Conservation (phyloP, 1,140 invertebrate genomes). For the Drosophila pandora region DNA sequence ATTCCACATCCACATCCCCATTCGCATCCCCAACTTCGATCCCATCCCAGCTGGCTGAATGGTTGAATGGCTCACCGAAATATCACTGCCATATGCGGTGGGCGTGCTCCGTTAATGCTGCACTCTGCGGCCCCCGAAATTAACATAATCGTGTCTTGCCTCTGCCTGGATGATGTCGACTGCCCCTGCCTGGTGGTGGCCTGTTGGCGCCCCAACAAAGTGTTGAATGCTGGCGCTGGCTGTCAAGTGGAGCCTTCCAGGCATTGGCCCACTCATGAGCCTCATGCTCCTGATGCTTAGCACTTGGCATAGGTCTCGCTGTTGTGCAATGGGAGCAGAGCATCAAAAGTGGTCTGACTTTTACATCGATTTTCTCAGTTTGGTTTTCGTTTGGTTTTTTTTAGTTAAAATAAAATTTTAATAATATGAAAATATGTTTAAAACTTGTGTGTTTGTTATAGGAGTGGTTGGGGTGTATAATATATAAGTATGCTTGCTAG, state of each 20-base stretch:
- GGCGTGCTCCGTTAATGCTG: constrained; percentile 77
- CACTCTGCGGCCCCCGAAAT: constrained; percentile 60
- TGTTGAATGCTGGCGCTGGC: constrained; percentile 74
- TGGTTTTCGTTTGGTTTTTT: no score
- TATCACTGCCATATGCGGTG: constrained; percentile 80
- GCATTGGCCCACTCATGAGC: constrained; percentile 52
- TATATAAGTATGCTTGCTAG: constrained; percentile 5
- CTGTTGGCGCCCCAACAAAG: constrained; percentile 62
- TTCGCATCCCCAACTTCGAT: constrained; percentile 11
- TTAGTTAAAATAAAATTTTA: constrained; percentile 54
- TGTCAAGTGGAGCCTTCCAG: constrained; percentile 71
- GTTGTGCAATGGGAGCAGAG: constrained; percentile 60
- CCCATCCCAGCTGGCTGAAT: constrained; percentile 38
- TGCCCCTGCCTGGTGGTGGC: constrained; percentile 7
- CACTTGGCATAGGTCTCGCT: constrained; percentile 2
- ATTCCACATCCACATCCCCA: constrained; percentile 26
- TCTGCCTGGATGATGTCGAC: constrained; percentile 18
- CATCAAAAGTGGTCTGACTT: constrained; percentile 41
- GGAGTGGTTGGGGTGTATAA: constrained; percentile 31
- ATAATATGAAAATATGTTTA: constrained; percentile 70
- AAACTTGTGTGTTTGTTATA: constrained; percentile 33
- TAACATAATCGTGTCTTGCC: constrained; percentile 72
- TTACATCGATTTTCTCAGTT: constrained; percentile 21
- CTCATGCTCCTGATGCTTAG: constrained; percentile 21
- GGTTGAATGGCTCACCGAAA: constrained; percentile 48